A percentile compares a stretch with the other conserved stretches of the same genome.
Conservation (phyloP, 2,888 invertebrate genomes). For the Xestia ashworthii region DNA sequence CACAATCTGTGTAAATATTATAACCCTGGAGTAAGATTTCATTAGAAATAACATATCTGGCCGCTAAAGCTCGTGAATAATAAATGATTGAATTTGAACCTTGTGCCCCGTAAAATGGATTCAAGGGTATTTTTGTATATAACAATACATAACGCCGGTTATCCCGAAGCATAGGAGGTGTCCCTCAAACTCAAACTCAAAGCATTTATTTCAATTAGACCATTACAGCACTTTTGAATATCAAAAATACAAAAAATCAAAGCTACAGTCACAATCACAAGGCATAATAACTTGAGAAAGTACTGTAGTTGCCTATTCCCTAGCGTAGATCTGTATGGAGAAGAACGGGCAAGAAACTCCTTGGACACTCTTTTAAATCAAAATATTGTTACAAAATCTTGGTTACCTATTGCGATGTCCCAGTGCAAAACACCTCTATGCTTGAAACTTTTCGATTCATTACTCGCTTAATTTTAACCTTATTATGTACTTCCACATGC, state of each 20-base stretch:
- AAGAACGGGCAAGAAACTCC: too few species aligned
- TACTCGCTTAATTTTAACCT: not conserved
- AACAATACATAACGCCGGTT: not conserved
- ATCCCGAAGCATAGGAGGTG: not conserved
- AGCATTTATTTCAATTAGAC: too few species aligned
- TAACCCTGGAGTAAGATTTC: not conserved
- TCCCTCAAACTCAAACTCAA: not conserved
- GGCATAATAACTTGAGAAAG: too few species aligned
- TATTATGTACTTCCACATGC: not conserved
- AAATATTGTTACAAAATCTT: too few species aligned
- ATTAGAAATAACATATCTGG: slow-evolving; percentile 6
- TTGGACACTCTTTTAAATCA: too few species aligned
- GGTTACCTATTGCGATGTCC: not conserved
- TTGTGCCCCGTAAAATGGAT: not conserved
- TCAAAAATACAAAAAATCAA: too few species aligned
- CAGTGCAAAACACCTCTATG: not conserved
- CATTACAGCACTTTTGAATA: too few species aligned
- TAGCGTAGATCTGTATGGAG: too few species aligned
- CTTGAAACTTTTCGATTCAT: not conserved
- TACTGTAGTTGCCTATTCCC: too few species aligned
- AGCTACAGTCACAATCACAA: too few species aligned
- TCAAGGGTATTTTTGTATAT: not conserved
- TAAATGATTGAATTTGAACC: not conserved
- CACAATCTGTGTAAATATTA: not conserved
- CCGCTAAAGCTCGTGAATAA: not conserved